Conservation (phyloP, 2,113 vertebrate genomes). For the Danionella cerebrum region DNA sequence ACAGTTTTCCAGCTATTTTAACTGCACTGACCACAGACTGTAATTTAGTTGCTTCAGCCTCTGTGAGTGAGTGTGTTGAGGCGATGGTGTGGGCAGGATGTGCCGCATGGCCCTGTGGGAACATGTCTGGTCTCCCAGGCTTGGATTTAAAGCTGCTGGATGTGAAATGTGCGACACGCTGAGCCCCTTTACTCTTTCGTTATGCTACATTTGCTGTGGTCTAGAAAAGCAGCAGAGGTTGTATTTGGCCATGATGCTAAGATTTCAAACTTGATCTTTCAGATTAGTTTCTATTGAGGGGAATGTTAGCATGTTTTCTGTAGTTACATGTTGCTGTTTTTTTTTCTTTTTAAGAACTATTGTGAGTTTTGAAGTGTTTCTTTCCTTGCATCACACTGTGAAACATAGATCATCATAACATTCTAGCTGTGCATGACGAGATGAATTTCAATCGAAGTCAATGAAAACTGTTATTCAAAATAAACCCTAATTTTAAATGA, state of each 20-base stretch:
- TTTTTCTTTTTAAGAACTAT: too few relatives aligned
- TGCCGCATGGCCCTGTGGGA: background rate
- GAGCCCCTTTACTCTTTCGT: constrained; percentile 11
- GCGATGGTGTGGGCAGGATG: background rate
- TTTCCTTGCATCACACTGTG: too few relatives aligned
- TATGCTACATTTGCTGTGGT: background rate
- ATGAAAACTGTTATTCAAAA: too few relatives aligned
- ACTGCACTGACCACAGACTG: constrained; percentile 37
- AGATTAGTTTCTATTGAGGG: too few relatives aligned
- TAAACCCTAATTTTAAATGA: too few relatives aligned
- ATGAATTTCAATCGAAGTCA: too few relatives aligned
- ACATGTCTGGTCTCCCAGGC: background rate
- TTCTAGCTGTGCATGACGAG: too few relatives aligned
- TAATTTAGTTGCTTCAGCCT: constrained; percentile 43
- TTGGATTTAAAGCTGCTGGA: background rate
- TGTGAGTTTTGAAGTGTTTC: too few relatives aligned
- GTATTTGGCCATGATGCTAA: too few relatives aligned
- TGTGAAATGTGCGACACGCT: background rate
- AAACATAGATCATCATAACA: too few relatives aligned
- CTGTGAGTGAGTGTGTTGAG: constrained; percentile 10
- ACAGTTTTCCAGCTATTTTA: constrained; percentile 41
- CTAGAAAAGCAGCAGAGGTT: background rate
- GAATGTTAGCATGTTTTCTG: too few relatives aligned
- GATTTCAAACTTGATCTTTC: background rate
- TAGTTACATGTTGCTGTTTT: too few relatives aligned